A percentile compares a stretch with the other conserved stretches of the same genome.
These are phyloP conservation scores for Cryptoprocta ferox DNA, from an alignment of 2,797 vertebrate species.

Conservation along the genomic window DNA sequence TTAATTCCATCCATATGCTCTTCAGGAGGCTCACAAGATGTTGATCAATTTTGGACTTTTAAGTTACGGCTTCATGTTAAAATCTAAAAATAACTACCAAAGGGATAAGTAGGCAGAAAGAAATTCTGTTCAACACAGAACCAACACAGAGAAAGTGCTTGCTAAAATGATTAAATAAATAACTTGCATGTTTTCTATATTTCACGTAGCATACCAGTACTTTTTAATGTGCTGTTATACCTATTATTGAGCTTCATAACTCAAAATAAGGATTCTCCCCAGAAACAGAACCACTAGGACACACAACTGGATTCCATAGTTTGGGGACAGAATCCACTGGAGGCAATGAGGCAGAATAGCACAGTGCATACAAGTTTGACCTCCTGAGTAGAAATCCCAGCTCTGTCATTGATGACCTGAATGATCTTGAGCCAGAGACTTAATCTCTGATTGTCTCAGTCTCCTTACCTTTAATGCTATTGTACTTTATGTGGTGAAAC, in stretches of 20 bases:
- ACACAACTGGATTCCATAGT: background rate
- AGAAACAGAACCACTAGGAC: background rate
- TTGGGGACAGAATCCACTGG: background rate
- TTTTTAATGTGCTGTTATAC: background rate
- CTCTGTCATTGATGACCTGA: background rate
- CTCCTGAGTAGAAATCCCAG: background rate
- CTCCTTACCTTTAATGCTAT: background rate
- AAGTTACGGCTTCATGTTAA: background rate
- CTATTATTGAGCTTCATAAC: background rate
- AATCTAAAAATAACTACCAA: background rate
- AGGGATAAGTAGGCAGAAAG: background rate
- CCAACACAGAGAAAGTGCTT: background rate
- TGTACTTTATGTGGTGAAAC: background rate
- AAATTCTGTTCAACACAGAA: background rate
- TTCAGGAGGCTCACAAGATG: background rate
- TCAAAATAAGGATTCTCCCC: background rate
- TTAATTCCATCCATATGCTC: background rate
- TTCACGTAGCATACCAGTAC: background rate
- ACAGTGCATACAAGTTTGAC: background rate
- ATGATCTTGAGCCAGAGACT: background rate
- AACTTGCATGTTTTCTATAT: background rate
- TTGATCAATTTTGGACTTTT: background rate
- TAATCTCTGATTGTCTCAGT: background rate
- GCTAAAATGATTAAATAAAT: background rate
- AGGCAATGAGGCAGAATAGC: background rate